Evolutionary conservation across 2,888 invertebrate genomes (phyloP), one percentile per base, ranked within the genome.

Genomic region (Mimachlamys varia): DNA sequence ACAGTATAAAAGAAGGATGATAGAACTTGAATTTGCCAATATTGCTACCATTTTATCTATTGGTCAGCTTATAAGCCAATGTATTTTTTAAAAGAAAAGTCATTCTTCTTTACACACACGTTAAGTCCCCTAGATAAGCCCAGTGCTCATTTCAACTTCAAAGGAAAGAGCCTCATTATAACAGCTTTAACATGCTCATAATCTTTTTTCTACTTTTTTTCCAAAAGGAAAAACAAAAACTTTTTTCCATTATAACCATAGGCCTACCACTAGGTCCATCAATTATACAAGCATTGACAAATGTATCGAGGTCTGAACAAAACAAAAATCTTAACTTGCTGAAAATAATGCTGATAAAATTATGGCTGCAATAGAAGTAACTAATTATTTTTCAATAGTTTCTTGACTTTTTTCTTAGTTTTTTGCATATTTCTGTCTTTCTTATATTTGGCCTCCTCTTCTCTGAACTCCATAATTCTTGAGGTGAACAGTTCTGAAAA

Each of bases 401-500:
- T 90, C 44, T 90, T 33, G 4, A 91, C 88, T 27, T 89, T 88
- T 88, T 91, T 91, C 55, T 89, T 88, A 22, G 90, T 91, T 44
- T 91, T 91, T 58, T 37, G 87, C 76, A 90, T 90, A 49, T 90
- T 91, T 22, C 53, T 55, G 0, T 92, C 91, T 38, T 89, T 89
- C 62, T 92, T 90, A 17, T 90, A 90, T 76, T 76, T 76, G 27
- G 76, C 76, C 27, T 76, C 76, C 58, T 93, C 93, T 53, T 90
- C 92, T 87, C 89, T 90, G 58, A 88, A 91, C 38, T 94, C 94
- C 22, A 88, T 87, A 49, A 94, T 92, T 38, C 94, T 91, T 49
- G 91, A 90, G 89, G 93, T 92, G 90, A 94, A 94, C 58, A 94
- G 89, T 89, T 94, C 94, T 94, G 92, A 15, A 91, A 92, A 88